Conservation (phyloP, 2,888 invertebrate genomes). For the Protula sp. region DNA sequence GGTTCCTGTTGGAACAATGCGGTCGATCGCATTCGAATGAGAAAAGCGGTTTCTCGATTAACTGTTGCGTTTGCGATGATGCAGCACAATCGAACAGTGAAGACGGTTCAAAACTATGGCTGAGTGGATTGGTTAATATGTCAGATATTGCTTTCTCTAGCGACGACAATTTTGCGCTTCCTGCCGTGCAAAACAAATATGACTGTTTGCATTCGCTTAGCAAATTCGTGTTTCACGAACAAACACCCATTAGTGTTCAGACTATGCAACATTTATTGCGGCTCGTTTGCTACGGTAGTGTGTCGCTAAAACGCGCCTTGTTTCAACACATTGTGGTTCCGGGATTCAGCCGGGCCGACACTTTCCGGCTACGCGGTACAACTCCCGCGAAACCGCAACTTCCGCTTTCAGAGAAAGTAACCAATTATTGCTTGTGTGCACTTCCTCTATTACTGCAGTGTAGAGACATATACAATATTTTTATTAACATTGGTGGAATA, state of each 20-base stretch:
- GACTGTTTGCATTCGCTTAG: slow-evolving; percentile 30
- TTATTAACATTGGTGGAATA: slow-evolving; percentile 26
- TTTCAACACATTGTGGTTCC: slow-evolving; percentile 30
- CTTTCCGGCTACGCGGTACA: background rate
- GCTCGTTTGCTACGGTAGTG: slow-evolving; percentile 38
- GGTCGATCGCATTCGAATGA: slow-evolving; percentile 17
- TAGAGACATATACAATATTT: slow-evolving; percentile 9
- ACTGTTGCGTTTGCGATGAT: slow-evolving; percentile 4
- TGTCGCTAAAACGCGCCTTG: slow-evolving; percentile 36
- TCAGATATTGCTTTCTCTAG: slow-evolving; percentile 50
- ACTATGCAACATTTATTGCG: slow-evolving; percentile 39
- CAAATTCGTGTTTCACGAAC: slow-evolving; percentile 26
- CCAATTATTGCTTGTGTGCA: slow-evolving; percentile 42
- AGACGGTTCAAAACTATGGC: background rate
- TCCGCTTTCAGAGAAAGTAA: slow-evolving; percentile 19
- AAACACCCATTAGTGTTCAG: slow-evolving; percentile 31
- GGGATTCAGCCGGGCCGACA: background rate
- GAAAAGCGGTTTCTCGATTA: background rate
- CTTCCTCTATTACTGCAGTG: slow-evolving; percentile 41
- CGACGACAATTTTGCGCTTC: slow-evolving; percentile 28
- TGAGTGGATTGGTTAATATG: background rate
- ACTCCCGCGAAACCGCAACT: background rate
- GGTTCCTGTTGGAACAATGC: slow-evolving; percentile 36
- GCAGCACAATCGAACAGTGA: too few relatives aligned
- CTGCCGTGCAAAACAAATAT: slow-evolving; percentile 29